Conservation (phyloP, 2,797 vertebrate species). For the Pseudomugil tenellus region DNA sequence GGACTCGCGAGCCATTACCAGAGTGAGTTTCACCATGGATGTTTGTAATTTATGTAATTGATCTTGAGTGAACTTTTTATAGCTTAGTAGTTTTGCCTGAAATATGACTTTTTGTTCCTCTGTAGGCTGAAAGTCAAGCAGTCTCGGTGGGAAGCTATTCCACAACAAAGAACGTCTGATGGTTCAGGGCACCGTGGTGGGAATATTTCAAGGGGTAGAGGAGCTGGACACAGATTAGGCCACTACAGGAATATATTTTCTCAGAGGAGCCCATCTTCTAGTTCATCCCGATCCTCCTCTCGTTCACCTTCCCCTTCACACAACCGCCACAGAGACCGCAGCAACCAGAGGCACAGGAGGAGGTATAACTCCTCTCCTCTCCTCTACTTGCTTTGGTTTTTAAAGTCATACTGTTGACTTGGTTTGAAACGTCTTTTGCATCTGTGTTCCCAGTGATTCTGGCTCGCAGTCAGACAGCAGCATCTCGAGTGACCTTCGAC, state of each 20-base stretch:
- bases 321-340: constrained; percentile 78
- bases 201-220: constrained; percentile 71
- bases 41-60: not conserved
- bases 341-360: constrained; percentile 78
- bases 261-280: constrained; percentile 90
- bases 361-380: constrained; percentile 71
- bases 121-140: constrained; percentile 80
- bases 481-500: constrained; percentile 86
- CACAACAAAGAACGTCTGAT: constrained; percentile 73
- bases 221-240: constrained; percentile 78
- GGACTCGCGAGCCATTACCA: constrained; percentile 90
- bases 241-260: constrained; percentile 93
- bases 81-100: not conserved
- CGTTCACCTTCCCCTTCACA: constrained; percentile 88
- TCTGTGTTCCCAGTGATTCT: constrained; percentile 83
- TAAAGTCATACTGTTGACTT: not conserved
- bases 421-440: constrained; percentile 7
- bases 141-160: constrained; percentile 81
- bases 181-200: constrained; percentile 71
- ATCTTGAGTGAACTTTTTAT: not conserved
- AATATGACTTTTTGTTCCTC: not conserved
- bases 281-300: constrained; percentile 88
- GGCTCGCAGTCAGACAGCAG: constrained; percentile 92
- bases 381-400: not conserved
- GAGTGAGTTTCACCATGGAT: constrained; percentile 81